These are phyloP conservation scores for Mohoua ochrocephala DNA, from an alignment of 2,113 vertebrate genomes.

Conservation along the genomic window DNA sequence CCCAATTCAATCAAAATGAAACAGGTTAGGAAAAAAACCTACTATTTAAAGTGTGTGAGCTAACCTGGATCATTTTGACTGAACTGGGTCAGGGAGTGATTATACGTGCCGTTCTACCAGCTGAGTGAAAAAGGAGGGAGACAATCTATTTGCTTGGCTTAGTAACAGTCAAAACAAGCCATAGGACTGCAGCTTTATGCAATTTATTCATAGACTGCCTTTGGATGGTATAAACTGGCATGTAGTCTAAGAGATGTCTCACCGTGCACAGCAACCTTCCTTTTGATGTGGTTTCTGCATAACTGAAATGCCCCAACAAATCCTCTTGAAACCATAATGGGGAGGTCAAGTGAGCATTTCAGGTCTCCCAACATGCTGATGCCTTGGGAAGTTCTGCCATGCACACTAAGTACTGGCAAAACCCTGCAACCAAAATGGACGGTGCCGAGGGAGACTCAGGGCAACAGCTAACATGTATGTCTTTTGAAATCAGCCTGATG, in stretches of 20 bases:
- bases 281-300: not conserved
- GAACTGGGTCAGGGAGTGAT: constrained; percentile 52
- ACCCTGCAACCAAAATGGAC: not conserved
- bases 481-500: not conserved
- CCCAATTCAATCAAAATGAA: constrained; percentile 59
- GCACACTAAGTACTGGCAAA: not conserved
- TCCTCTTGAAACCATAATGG: not conserved
- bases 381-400: not conserved
- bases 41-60: constrained; percentile 39
- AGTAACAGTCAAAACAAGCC: not conserved
- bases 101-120: not conserved
- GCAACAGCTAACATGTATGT: not conserved
- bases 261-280: not conserved
- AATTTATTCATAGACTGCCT: not conserved
- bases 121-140: not conserved
- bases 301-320: not conserved
- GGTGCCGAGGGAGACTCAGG: not conserved
- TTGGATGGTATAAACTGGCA: not conserved
- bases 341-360: not conserved
- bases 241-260: not conserved
- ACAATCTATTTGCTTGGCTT: constrained; percentile 10
- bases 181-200: not conserved
- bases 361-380: not conserved
- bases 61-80: constrained; percentile 59
- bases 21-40: constrained; percentile 1